Evolutionary conservation across 2,113 vertebrate genomes (phyloP).

Genomic region (Bufo gargarizans): DNA sequence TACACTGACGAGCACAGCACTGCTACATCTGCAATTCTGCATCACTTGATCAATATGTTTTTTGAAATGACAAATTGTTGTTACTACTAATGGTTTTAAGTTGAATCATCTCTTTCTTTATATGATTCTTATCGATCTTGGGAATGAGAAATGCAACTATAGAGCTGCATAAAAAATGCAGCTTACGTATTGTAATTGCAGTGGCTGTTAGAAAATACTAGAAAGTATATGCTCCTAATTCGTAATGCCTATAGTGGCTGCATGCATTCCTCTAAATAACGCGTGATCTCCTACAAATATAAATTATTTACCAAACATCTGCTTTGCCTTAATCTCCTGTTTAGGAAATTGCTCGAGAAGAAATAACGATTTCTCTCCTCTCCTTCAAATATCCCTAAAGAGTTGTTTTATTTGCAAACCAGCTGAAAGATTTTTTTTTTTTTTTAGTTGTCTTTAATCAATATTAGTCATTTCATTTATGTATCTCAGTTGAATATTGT

Average conservation of each 20-base stretch:
- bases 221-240: not conserved
- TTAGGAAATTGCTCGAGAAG: slow-evolving; percentile 23
- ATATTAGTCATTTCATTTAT: slow-evolving; percentile 58
- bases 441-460: slow-evolving; percentile 43
- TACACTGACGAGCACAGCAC: not conserved
- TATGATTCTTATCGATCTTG: not conserved
- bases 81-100: not conserved
- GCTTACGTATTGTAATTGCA: slow-evolving; percentile 15
- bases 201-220: slow-evolving; percentile 35
- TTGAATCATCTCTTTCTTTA: not conserved
- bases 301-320: slow-evolving; percentile 52
- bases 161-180: not conserved
- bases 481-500: slow-evolving; percentile 52
- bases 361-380: slow-evolving; percentile 19
- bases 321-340: slow-evolving; percentile 23
- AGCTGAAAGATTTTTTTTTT: slow-evolving; percentile 29
- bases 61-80: not conserved
- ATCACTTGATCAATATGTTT: not conserved
- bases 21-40: not conserved
- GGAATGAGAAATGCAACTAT: not conserved
- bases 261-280: slow-evolving; percentile 15
- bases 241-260: slow-evolving; percentile 27
- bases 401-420: slow-evolving; percentile 43
- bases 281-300: slow-evolving; percentile 44
- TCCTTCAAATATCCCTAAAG: slow-evolving; percentile 9